Evolutionary conservation across 1,140 invertebrate genomes (phyloP).

Genomic region (Notospermus geniculatus): DNA sequence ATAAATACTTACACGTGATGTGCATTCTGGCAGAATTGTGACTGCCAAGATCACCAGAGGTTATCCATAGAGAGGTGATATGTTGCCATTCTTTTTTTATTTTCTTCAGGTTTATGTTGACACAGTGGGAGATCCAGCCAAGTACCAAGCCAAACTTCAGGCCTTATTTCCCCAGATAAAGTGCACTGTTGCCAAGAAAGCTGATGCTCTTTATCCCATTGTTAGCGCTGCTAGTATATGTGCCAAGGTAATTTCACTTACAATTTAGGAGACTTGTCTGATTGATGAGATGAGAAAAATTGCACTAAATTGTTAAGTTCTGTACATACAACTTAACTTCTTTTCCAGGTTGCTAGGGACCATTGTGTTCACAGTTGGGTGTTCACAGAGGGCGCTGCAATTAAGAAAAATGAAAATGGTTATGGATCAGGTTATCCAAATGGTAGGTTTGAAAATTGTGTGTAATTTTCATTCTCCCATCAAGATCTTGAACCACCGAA

Average conservation of each 20-base stretch:
- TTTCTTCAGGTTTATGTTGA: slow-evolving; percentile 77
- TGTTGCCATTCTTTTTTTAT: too few relatives aligned
- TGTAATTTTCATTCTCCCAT: too few relatives aligned
- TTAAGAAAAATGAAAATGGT: slow-evolving; percentile 68
- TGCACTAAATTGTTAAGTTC: too few relatives aligned
- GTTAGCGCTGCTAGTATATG: slow-evolving; percentile 99
- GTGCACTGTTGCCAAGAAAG: slow-evolving; percentile 95
- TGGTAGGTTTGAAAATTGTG: slow-evolving; percentile 53
- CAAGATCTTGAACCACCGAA: too few relatives aligned
- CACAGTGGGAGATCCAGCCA: slow-evolving; percentile 92
- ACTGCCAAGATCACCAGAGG: too few relatives aligned
- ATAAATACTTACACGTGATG: too few relatives aligned
- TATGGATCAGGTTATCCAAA: slow-evolving; percentile 97
- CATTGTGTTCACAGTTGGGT: slow-evolving; percentile 83
- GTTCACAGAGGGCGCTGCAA: slow-evolving; percentile 73
- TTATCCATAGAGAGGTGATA: too few relatives aligned
- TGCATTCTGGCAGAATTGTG: too few relatives aligned
- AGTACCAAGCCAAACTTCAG: slow-evolving; percentile 80
- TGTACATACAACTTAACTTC: too few relatives aligned
- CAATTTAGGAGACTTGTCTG: too few relatives aligned
- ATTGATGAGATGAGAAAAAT: too few relatives aligned
- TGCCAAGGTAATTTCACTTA: slow-evolving; percentile 92
- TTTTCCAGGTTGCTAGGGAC: slow-evolving; percentile 76
- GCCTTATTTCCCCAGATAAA: slow-evolving; percentile 78
- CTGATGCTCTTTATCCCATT: slow-evolving; percentile 92